These are phyloP conservation scores for Hippocampus zosterae DNA, from an alignment of 2,113 vertebrate genomes.

Conservation along the genomic window DNA sequence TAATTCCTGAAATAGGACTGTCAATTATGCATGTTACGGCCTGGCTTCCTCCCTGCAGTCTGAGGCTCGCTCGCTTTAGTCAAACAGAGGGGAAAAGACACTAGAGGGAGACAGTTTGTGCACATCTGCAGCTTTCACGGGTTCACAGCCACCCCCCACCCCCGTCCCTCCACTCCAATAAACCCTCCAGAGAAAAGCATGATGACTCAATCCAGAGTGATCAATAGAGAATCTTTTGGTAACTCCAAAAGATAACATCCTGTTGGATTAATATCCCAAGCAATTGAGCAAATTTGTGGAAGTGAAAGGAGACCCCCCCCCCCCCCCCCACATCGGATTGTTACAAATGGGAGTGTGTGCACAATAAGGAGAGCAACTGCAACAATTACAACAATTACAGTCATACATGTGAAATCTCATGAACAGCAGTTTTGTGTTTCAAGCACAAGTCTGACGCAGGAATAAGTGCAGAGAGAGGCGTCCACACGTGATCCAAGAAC, in stretches of 20 bases:
- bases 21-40: constrained; percentile 67
- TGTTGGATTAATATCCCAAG: constrained; percentile 14
- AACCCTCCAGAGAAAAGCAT: constrained; percentile 41
- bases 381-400: constrained; percentile 7
- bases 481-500: constrained; percentile 29
- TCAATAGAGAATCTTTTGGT: constrained; percentile 49
- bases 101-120: constrained; percentile 72
- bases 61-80: constrained; percentile 30
- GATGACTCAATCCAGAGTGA: constrained; percentile 35
- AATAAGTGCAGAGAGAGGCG: constrained; percentile 4
- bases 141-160: constrained; percentile 24
- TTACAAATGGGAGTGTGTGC: neutral
- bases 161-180: constrained; percentile 29
- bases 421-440: neutral
- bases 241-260: constrained; percentile 28
- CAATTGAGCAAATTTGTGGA: constrained; percentile 17
- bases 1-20: constrained; percentile 70
- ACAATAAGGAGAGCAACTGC: neutral
- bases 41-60: constrained; percentile 47
- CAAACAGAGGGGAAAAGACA: constrained; percentile 44
- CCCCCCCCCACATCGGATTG: neutral
- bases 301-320: neutral
- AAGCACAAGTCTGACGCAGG: constrained; percentile 1
- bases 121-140: constrained; percentile 48
- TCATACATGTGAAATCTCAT: constrained; percentile 8